Percentiles rank a stretch among this genome's conserved stretches.
Evolutionary conservation across 2,888 invertebrate species (phyloP).

Genomic region (Drosophila prolongata): DNA sequence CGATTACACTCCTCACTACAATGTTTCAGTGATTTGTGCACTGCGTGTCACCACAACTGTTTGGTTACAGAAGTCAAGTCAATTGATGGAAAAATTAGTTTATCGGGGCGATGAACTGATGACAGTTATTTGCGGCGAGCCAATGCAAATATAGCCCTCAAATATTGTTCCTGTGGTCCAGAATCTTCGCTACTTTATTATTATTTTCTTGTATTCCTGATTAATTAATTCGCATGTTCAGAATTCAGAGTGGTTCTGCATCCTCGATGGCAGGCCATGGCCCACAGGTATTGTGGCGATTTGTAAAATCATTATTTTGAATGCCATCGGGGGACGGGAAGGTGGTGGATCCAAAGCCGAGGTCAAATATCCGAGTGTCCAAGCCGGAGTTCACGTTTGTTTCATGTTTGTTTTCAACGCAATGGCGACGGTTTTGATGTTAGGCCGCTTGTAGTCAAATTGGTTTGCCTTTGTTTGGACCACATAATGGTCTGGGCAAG

Average conservation of each 20-base stretch:
- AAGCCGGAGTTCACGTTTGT: slow-evolving; percentile 20
- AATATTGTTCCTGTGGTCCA: too few relatives aligned
- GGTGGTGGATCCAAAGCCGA: neutral
- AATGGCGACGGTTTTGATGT: slow-evolving; percentile 72
- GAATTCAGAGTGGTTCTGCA: neutral
- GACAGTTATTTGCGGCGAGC: slow-evolving; percentile 1
- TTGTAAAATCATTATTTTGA: slow-evolving; percentile 5
- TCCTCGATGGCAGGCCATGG: neutral
- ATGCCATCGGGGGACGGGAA: neutral
- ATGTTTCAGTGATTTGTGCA: too few relatives aligned
- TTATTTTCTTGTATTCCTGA: neutral
- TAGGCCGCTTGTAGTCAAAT: slow-evolving; percentile 72
- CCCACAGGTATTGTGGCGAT: neutral
- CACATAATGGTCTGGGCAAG: slow-evolving; percentile 40
- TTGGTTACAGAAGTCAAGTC: too few relatives aligned
- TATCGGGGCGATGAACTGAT: neutral
- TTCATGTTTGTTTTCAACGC: slow-evolving; percentile 66
- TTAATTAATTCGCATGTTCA: neutral
- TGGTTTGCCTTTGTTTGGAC: slow-evolving; percentile 71
- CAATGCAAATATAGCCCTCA: neutral
- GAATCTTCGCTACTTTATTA: neutral
- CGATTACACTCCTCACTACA: too few relatives aligned
- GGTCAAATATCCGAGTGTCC: slow-evolving; percentile 6
- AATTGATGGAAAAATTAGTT: neutral
- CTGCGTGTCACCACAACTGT: too few relatives aligned